Evolutionary conservation across 2,797 vertebrate species (phyloP), one percentile per base, ranked within the genome.

Genomic region (Myotis planiceps): DNA sequence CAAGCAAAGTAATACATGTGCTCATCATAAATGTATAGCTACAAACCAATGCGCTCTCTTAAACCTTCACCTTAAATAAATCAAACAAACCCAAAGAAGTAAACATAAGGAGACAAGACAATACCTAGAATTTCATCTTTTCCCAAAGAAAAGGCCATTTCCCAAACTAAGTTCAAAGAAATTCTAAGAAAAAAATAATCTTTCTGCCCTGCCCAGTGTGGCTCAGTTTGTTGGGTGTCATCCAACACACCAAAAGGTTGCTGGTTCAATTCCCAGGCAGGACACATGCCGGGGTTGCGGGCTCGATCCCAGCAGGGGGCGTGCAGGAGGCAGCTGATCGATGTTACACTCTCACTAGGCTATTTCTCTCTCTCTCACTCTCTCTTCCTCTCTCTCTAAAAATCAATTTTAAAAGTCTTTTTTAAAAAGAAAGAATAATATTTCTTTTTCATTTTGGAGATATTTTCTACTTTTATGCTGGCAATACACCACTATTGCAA

Each of bases 151-250:
- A 92, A 74, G 55, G n/a, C 39, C 29, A 12, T 51, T 96, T 53
- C 19, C 55, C 84, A 92, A 96, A 92, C 65, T 65, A 72, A 84
- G 90, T 16, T 45, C 65, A 45, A 71, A 96, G 65, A 63, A 74
- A 95, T 69, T 95, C 53, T n/a, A 63, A 98, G 85, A 69, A 39
- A 66, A 21, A 21, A 88, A 97, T 94, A 45, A 0, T 5, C 47
- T 9, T 49, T 7, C 34, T 60, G n/a, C n/a, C 63, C 63, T 34
- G 63, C 16, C 63, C 63, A 32, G 60, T 32, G 60, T 63, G 60
- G 29, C 60, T n/a, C 60, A 63, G 60, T n/a, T n/a, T 29, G 60
- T 63, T 63, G 60, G 60, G 29, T n/a, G 29, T n/a, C 60, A 63
- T 8, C 13, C 29, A 63, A n/a, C 14, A 6, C 60, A n/a, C 29